Evolutionary conservation across 2,888 invertebrate species (phyloP), one percentile per base, ranked within the genome.

Genomic region (Ischnura elegans): DNA sequence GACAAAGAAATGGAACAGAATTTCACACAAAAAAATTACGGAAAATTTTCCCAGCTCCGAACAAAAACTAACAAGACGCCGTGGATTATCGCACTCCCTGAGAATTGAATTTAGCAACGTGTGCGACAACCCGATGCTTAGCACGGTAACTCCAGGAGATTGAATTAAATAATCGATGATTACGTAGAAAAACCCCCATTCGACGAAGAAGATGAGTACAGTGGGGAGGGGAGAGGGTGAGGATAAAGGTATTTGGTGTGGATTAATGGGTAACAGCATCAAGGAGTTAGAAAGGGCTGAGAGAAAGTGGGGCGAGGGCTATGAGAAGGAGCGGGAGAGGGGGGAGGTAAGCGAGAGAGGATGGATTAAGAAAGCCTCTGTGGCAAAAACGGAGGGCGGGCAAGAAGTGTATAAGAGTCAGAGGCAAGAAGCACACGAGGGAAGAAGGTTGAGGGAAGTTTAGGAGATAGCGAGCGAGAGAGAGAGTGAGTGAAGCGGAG

Each of bases 241-340:
- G 51, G 55, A 55, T 43, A 61, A 55, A 61, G 90, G 90, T 55
- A 61, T 90, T 90, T 90, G 55, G 90, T 43, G 90, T 61, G 55
- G 90, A 90, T 90, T 90, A 90, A 90, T 42, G 90, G 42, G 61
- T 29, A 47, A 61, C 55, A 90, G 90, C 51, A 90, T 86, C 25
- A 86, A 86, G 86, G 45, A 86, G 46, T 76, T 76, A 76, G 76
- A 76, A 61, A 36, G 76, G 76, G 29, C 4, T 76, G 76, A 2
- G 0, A 10, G 36, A 36, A 76, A 76, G 76, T 51, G 51, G 51
- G 13, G 13, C 51, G 51, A 51, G 36, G 13, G 1, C 2, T 36
- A 4, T 45, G 85, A 13, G 21, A 19, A 5, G 10, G 87, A 87
- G 47, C 16, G 61, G 55, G 42, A 36, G 36, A 10, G 55, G 43